phyloP scores from a whole-genome alignment of 92 coral and sea anemone species.

The Umimayanthus chanpuru region DNA sequence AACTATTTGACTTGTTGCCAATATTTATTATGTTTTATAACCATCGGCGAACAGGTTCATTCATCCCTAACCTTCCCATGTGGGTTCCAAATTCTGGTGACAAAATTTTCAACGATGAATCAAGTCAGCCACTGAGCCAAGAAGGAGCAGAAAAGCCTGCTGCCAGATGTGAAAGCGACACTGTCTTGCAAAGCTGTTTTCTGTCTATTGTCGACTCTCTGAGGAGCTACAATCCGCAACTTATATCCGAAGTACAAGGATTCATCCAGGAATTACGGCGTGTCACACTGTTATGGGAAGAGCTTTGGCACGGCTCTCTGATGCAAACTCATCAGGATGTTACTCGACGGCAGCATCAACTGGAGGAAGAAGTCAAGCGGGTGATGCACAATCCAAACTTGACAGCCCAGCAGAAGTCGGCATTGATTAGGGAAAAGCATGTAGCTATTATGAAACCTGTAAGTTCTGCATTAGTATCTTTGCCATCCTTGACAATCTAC shows the following conservation, averaged over 20 bases:
- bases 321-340: slow-evolving; percentile 97
- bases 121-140: slow-evolving; percentile 28
- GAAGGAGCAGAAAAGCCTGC: slow-evolving; percentile 46
- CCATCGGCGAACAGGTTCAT: neutral
- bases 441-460: slow-evolving; percentile 98
- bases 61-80: slow-evolving; percentile 37
- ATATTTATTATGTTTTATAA: neutral
- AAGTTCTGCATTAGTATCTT: slow-evolving; percentile 48
- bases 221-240: slow-evolving; percentile 77
- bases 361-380: slow-evolving; percentile 95
- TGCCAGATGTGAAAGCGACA: slow-evolving; percentile 66
- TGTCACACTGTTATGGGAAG: slow-evolving; percentile 96
- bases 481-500: neutral
- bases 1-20: neutral
- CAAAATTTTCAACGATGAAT: neutral
- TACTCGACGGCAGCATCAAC: slow-evolving; percentile 84
- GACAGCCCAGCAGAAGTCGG: slow-evolving; percentile 79
- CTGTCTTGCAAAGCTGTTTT: slow-evolving; percentile 84
- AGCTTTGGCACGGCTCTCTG: slow-evolving; percentile 95
- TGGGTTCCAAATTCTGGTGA: slow-evolving; percentile 41
- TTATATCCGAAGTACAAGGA: slow-evolving; percentile 87
- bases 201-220: slow-evolving; percentile 92
- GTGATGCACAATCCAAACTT: slow-evolving; percentile 84
- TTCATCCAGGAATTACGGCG: slow-evolving; percentile 92
- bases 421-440: slow-evolving; percentile 90